Conservation (phyloP, 2,113 vertebrate genomes). For the Eublepharis macularius region DNA sequence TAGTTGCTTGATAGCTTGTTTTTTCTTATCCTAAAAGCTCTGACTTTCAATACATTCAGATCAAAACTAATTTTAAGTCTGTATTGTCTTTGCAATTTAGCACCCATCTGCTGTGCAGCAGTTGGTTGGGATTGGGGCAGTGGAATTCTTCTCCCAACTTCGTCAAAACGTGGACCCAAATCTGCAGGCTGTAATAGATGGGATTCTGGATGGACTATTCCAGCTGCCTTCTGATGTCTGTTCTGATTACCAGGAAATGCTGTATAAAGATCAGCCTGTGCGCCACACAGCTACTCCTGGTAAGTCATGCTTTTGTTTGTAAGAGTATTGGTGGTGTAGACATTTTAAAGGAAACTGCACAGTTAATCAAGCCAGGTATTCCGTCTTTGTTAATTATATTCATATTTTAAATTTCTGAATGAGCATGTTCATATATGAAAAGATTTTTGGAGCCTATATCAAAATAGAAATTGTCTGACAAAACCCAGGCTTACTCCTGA, state of each 20-base stretch:
- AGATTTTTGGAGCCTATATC: background rate
- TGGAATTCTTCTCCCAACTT: constrained; percentile 93
- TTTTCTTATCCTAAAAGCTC: background rate
- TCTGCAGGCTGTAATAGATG: constrained; percentile 85
- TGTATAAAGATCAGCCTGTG: constrained; percentile 57
- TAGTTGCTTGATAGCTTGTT: background rate
- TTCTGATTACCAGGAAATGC: constrained; percentile 51
- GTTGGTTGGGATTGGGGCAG: constrained; percentile 87
- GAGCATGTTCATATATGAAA: background rate
- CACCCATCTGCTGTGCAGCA: constrained; percentile 85
- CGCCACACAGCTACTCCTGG: constrained; percentile 65
- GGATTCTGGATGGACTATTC: constrained; percentile 90
- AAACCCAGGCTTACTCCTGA: background rate
- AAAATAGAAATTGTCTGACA: background rate
- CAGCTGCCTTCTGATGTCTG: constrained; percentile 82
- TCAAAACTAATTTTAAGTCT: background rate
- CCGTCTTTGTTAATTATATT: background rate
- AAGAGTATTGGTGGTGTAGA: too few species aligned
- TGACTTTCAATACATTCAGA: background rate
- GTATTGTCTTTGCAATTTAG: constrained; percentile 69
- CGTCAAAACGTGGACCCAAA: constrained; percentile 83
- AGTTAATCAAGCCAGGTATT: background rate
- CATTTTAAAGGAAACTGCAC: background rate
- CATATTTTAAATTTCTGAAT: background rate
- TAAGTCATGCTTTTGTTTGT: constrained; percentile 44